Percentiles rank a stretch among this genome's conserved stretches.
Evolutionary conservation across 1,140 invertebrate genomes (phyloP).

Genomic region (Danaus plexippus): DNA sequence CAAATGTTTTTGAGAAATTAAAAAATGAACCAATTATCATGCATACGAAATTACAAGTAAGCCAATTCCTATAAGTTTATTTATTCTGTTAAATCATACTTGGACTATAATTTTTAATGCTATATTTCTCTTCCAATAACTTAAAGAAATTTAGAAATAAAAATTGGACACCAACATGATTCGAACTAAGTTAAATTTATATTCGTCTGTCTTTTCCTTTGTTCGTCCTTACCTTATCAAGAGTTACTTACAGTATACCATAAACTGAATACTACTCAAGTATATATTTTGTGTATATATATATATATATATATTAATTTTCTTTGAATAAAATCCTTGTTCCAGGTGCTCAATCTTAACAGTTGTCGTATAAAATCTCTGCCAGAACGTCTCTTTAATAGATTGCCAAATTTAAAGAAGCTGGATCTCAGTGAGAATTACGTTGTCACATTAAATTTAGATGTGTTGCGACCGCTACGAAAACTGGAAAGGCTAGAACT

Average conservation of each 20-base stretch:
- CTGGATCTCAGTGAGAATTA: constrained; percentile 71
- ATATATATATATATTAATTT: too few relatives aligned
- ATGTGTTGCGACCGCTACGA: constrained; percentile 51
- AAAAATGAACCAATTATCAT: constrained; percentile 63
- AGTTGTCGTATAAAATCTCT: constrained; percentile 66
- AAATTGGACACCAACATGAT: too few relatives aligned
- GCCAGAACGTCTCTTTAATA: constrained; percentile 52
- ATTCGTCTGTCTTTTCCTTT: too few relatives aligned
- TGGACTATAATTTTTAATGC: too few relatives aligned
- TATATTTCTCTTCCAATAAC: too few relatives aligned
- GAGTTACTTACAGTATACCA: too few relatives aligned
- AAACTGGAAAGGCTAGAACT: constrained; percentile 60
- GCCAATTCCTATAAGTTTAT: constrained; percentile 1
- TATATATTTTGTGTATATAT: too few relatives aligned
- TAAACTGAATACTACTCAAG: too few relatives aligned
- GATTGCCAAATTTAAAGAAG: constrained; percentile 64
- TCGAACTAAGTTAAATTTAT: too few relatives aligned
- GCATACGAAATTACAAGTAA: constrained; percentile 56
- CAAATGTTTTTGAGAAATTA: constrained; percentile 59
- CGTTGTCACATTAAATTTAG: constrained; percentile 52
- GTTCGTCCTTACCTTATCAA: too few relatives aligned
- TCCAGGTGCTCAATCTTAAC: constrained; percentile 70
- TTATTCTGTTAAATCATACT: too few relatives aligned
- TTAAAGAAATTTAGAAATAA: too few relatives aligned
- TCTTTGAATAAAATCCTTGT: constrained; percentile 11